These are phyloP conservation scores for Margaritifera margaritifera DNA, from an alignment of 2,888 invertebrate species.

Conservation along the genomic window DNA sequence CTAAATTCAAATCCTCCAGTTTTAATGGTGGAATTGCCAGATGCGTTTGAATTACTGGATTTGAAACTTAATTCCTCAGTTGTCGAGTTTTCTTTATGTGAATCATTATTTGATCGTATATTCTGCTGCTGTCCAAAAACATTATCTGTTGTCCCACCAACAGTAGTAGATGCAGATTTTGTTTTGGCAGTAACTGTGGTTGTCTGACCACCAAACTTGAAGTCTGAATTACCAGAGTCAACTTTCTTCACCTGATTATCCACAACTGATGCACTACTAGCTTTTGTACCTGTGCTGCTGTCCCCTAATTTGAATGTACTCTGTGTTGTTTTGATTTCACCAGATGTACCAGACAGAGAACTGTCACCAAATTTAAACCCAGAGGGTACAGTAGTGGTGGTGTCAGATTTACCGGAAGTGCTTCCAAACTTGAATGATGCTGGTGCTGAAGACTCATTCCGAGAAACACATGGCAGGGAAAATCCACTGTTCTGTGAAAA, in stretches of 20 bases:
- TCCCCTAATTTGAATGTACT: no score
- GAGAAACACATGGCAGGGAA: no score
- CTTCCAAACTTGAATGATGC: constrained; percentile 17
- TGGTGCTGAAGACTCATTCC: not conserved
- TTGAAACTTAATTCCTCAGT: no score
- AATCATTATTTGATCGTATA: no score
- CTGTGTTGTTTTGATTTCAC: not conserved
- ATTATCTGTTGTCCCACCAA: no score
- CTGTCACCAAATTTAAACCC: constrained; percentile 3
- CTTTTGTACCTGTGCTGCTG: not conserved
- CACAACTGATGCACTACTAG: not conserved
- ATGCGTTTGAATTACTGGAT: no score
- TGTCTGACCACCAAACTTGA: constrained; percentile 5
- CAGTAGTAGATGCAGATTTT: no score
- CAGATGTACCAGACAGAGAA: not conserved
- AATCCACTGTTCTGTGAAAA: not conserved
- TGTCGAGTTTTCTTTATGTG: no score
- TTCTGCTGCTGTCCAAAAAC: no score
- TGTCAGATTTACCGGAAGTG: constrained; percentile 3
- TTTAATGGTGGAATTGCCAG: no score
- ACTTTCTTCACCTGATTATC: not conserved
- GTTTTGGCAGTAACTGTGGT: not conserved
- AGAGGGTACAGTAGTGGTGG: constrained; percentile 9
- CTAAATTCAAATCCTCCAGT: no score
- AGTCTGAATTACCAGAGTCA: not conserved